Conservation (phyloP, 1,140 invertebrate genomes). For the Spodoptera litura region DNA sequence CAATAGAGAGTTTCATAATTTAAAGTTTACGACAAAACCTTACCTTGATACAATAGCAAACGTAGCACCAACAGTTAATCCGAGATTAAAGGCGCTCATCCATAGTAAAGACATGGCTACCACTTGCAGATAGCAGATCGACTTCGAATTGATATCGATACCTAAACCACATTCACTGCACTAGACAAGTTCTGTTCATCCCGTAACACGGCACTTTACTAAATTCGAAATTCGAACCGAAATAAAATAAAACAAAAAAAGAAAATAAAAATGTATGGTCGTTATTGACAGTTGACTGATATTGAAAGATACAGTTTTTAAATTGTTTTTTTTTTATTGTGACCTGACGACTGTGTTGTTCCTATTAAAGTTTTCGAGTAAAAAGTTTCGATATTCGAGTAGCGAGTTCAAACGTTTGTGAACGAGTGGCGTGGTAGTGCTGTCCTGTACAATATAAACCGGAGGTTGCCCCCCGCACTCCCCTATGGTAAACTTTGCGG, state of each 20-base stretch:
- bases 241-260: conserved; percentile 2
- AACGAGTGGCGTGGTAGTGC: conserved; percentile 59
- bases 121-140: conserved; percentile 30
- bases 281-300: conserved; percentile 14
- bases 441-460: conserved; percentile 69
- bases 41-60: conserved; percentile 86
- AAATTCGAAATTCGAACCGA: conserved; percentile 22
- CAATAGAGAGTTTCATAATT: background rate
- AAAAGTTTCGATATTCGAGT: conserved; percentile 33
- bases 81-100: conserved; percentile 87
- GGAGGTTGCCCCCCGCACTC: conserved; percentile 60
- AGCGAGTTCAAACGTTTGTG: conserved; percentile 56
- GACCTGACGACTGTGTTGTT: background rate
- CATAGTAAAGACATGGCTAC: conserved; percentile 85
- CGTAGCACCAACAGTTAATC: conserved; percentile 86
- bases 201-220: conserved; percentile 37
- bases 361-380: background rate
- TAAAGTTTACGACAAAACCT: conserved; percentile 53
- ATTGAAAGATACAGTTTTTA: background rate
- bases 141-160: conserved; percentile 45
- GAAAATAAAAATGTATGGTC: conserved; percentile 14
- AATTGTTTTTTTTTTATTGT: background rate
- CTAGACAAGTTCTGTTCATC: conserved; percentile 46
- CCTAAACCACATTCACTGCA: conserved; percentile 41
- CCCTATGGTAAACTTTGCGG: background rate